A percentile compares a stretch with the other conserved stretches of the same genome.
phyloP scores from a whole-genome alignment of 2,888 invertebrate genomes.

The Lepidonotus clava region DNA sequence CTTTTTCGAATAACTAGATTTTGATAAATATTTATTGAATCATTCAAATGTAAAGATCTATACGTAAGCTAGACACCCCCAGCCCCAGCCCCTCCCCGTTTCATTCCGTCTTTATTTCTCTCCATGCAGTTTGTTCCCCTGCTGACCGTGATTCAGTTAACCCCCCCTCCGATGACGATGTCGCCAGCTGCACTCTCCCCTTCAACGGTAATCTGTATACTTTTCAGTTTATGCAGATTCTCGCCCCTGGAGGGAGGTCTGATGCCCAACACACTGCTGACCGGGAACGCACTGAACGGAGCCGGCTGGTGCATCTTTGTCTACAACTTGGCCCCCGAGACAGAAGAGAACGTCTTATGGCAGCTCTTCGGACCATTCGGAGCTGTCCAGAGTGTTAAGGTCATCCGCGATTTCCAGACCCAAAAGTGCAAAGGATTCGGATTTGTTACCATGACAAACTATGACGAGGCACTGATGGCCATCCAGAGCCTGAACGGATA shows the following conservation, averaged over 20 bases:
- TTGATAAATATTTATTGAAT: too few relatives aligned
- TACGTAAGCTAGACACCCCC: neutral
- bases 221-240: slow-evolving; percentile 68
- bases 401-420: slow-evolving; percentile 95
- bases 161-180: neutral
- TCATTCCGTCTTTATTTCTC: neutral
- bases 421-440: slow-evolving; percentile 99
- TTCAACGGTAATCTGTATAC: slow-evolving; percentile 52
- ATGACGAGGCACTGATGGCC: slow-evolving; percentile 97
- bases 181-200: neutral
- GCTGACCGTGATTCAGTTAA: neutral
- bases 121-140: neutral
- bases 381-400: slow-evolving; percentile 98
- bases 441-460: slow-evolving; percentile 99
- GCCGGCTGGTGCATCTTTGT: slow-evolving; percentile 95
- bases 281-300: slow-evolving; percentile 73
- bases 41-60: too few relatives aligned
- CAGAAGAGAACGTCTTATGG: slow-evolving; percentile 95
- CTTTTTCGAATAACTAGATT: too few relatives aligned
- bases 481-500: slow-evolving; percentile 98
- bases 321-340: slow-evolving; percentile 94
- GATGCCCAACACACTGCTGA: slow-evolving; percentile 75
- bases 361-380: slow-evolving; percentile 98
- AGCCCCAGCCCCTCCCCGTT: neutral
- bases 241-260: slow-evolving; percentile 78